Evolutionary conservation across 2,888 invertebrate genomes (phyloP).

Genomic region (Drosophila mercatorum): DNA sequence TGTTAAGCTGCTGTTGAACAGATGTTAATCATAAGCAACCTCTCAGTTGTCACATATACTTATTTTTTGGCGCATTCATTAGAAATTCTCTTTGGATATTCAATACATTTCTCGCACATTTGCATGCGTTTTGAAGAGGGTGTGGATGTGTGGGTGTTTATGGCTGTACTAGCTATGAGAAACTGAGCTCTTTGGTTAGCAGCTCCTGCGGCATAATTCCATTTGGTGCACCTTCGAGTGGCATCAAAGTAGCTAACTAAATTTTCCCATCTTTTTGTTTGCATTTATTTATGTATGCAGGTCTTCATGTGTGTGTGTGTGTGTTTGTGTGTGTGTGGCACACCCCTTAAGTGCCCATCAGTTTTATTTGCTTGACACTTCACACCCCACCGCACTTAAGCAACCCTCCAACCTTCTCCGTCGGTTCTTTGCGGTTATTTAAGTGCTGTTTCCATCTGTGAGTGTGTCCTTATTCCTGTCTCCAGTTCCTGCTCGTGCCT

Average conservation of each 20-base stretch:
- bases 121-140: constrained; percentile 31
- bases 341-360: constrained; percentile 54
- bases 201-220: constrained; percentile 22
- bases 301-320: background rate
- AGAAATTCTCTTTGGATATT: constrained; percentile 63
- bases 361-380: constrained; percentile 66
- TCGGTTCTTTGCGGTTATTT: constrained; percentile 68
- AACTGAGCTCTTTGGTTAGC: background rate
- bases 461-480: constrained; percentile 10
- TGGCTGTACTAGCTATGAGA: background rate
- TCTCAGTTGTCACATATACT: background rate
- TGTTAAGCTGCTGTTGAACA: constrained; percentile 52
- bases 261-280: constrained; percentile 37
- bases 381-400: constrained; percentile 54
- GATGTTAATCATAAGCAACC: background rate
- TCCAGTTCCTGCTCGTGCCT: constrained; percentile 17
- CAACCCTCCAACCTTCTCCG: background rate
- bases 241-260: constrained; percentile 37
- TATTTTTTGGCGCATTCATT: constrained; percentile 44
- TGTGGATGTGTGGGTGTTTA: background rate
- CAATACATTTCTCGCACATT: constrained; percentile 50
- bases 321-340: constrained; percentile 20
- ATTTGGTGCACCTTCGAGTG: constrained; percentile 41
- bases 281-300: constrained; percentile 16
- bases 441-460: constrained; percentile 71